A percentile compares a stretch with the other conserved stretches of the same genome.
Evolutionary conservation across 1,140 invertebrate species (phyloP).

Genomic region (Antheraea mylitta): DNA sequence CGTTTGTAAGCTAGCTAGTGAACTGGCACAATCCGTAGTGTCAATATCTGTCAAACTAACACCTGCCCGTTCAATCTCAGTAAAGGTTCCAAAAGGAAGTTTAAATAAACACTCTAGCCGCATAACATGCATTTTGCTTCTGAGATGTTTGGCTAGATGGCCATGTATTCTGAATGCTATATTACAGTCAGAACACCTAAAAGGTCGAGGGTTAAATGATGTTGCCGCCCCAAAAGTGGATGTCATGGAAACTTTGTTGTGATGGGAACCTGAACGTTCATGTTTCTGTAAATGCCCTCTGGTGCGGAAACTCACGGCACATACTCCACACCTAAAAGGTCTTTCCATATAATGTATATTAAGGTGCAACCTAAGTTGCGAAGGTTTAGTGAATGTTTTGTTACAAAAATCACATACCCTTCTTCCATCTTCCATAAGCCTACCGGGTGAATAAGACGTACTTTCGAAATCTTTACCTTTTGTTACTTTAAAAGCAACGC

Average conservation of each 20-base stretch:
- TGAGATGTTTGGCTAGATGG: conserved; percentile 96
- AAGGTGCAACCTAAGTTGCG: conserved; percentile 93
- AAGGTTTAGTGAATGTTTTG: conserved; percentile 94
- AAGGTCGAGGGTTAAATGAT: conserved; percentile 94
- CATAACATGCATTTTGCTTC: conserved; percentile 98
- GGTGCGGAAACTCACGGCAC: conserved; percentile 93
- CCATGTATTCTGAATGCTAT: conserved; percentile 97
- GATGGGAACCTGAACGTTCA: conserved; percentile 92
- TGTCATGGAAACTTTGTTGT: conserved; percentile 94
- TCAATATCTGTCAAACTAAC: conserved; percentile 95
- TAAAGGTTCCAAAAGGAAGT: conserved; percentile 96
- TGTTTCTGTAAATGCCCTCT: conserved; percentile 96
- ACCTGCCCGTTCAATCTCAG: conserved; percentile 94
- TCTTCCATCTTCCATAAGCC: conserved; percentile 86
- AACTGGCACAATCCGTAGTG: conserved; percentile 96
- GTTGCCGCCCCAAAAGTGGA: conserved; percentile 91
- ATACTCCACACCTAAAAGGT: conserved; percentile 94
- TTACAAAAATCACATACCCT: conserved; percentile 93
- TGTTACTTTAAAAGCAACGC: conserved; percentile 71
- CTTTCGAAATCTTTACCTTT: conserved; percentile 71
- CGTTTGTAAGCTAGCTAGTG: conserved; percentile 88
- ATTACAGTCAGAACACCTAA: conserved; percentile 97
- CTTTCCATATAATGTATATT: conserved; percentile 98
- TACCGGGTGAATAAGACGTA: conserved; percentile 66
- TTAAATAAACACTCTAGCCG: conserved; percentile 95